Conservation (phyloP, 1,140 invertebrate genomes). For the Scaptodrosophila lebanonensis region DNA sequence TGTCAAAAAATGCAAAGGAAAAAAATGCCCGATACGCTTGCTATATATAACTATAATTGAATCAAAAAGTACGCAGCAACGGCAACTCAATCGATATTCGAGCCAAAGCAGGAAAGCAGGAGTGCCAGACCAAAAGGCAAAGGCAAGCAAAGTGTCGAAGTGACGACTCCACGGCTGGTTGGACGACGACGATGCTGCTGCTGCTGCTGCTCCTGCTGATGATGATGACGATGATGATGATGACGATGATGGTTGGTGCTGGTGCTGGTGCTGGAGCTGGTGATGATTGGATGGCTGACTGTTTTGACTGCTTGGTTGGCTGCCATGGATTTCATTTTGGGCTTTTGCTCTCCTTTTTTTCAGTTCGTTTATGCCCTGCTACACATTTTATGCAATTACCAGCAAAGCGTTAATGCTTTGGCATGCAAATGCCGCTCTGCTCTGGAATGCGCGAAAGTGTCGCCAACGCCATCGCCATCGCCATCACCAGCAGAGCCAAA, state of each 20-base stretch:
- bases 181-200: background rate
- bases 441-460: slow-evolving; percentile 55
- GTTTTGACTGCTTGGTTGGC: no score
- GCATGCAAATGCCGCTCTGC: slow-evolving; percentile 53
- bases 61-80: slow-evolving; percentile 42
- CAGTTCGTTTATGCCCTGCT: no score
- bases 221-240: no score
- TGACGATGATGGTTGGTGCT: no score
- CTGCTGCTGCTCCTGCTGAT: no score
- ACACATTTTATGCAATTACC: slow-evolving; percentile 22
- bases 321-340: no score
- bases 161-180: slow-evolving; percentile 41
- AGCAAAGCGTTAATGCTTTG: slow-evolving; percentile 66
- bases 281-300: no score
- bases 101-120: slow-evolving; percentile 21
- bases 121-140: slow-evolving; percentile 44
- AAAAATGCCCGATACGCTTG: no score
- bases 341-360: no score
- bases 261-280: no score
- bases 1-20: no score
- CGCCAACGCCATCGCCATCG: slow-evolving; percentile 1
- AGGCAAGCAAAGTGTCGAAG: slow-evolving; percentile 52
- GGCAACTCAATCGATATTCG: slow-evolving; percentile 57
- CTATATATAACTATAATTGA: slow-evolving; percentile 68
- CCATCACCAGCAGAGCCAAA: slow-evolving; percentile 22